phyloP scores from a whole-genome alignment of 2,888 invertebrate species.

The Tinea trinotella region DNA sequence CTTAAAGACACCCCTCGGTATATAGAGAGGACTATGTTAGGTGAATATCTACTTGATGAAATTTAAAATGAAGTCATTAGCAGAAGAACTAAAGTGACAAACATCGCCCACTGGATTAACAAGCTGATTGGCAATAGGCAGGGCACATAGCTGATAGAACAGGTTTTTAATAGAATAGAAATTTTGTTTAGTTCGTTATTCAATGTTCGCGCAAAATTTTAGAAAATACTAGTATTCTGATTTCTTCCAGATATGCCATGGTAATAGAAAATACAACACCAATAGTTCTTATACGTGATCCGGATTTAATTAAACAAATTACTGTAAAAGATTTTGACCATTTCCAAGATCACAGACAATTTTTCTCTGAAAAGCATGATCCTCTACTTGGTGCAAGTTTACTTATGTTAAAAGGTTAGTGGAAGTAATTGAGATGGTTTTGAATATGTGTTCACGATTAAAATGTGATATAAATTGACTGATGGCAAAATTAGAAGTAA shows the following conservation, averaged over 20 bases:
- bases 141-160: too few species aligned
- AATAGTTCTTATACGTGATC: constrained; percentile 34
- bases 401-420: constrained; percentile 18
- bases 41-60: too few species aligned
- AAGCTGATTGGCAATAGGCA: too few species aligned
- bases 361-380: constrained; percentile 48
- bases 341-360: constrained; percentile 45
- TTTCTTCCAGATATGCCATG: constrained; percentile 42
- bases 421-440: not conserved
- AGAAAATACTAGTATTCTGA: too few species aligned
- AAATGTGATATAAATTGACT: not conserved
- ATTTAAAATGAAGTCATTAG: too few species aligned
- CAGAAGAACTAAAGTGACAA: too few species aligned
- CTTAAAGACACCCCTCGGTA: too few species aligned
- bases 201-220: too few species aligned
- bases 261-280: constrained; percentile 34
- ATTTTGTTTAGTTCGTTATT: too few species aligned
- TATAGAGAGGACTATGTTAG: too few species aligned
- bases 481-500: not conserved
- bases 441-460: not conserved
- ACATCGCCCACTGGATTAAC: too few species aligned
- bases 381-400: constrained; percentile 40
- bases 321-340: constrained; percentile 43
- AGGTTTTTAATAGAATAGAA: too few species aligned
- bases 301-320: constrained; percentile 40